Percentiles rank a stretch among this genome's conserved stretches.
phyloP scores from a whole-genome alignment of 2,888 invertebrate species.

The Drosophila histrio region DNA sequence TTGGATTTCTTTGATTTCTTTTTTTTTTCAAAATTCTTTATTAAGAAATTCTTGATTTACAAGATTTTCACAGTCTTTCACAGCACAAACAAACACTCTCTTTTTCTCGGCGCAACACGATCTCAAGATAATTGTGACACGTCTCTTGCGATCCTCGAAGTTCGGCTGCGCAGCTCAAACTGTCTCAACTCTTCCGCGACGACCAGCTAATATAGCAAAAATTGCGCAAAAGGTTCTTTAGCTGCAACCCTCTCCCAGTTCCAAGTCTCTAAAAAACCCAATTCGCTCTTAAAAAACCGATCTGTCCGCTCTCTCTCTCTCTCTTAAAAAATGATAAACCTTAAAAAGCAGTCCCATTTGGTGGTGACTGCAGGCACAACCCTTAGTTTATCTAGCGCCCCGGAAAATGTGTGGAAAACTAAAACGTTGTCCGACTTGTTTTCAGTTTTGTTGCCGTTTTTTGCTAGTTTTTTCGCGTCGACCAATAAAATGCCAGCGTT shows the following conservation, averaged over 20 bases:
- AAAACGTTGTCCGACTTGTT: constrained; percentile 51
- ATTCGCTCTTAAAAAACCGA: constrained; percentile 65
- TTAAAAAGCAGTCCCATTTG: constrained; percentile 21
- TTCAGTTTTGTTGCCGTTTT: constrained; percentile 43
- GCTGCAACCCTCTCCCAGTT: constrained; percentile 67
- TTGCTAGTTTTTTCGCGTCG: constrained; percentile 49
- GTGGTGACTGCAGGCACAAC: constrained; percentile 57
- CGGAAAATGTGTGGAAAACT: constrained; percentile 52
- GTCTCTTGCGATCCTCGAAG: constrained; percentile 72
- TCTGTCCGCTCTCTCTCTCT: constrained; percentile 20
- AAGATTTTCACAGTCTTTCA: constrained; percentile 42
- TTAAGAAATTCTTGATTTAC: constrained; percentile 27
- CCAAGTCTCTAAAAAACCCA: constrained; percentile 38
- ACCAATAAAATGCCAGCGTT: constrained; percentile 78
- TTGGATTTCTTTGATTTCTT: constrained; percentile 13
- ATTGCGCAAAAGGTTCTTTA: constrained; percentile 41
- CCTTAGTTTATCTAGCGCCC: constrained; percentile 49
- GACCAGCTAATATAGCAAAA: constrained; percentile 77
- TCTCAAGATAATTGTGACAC: constrained; percentile 35
- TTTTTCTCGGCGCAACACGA: constrained; percentile 33
- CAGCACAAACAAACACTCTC: constrained; percentile 19
- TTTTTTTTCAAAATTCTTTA: constrained; percentile 22
- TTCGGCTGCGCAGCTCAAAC: constrained; percentile 83
- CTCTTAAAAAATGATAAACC: constrained; percentile 54
- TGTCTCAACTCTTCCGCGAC: constrained; percentile 82